phyloP scores from a whole-genome alignment of 37 sponge, comb jelly and placozoan genomes.

The Ephydatia muelleri region DNA sequence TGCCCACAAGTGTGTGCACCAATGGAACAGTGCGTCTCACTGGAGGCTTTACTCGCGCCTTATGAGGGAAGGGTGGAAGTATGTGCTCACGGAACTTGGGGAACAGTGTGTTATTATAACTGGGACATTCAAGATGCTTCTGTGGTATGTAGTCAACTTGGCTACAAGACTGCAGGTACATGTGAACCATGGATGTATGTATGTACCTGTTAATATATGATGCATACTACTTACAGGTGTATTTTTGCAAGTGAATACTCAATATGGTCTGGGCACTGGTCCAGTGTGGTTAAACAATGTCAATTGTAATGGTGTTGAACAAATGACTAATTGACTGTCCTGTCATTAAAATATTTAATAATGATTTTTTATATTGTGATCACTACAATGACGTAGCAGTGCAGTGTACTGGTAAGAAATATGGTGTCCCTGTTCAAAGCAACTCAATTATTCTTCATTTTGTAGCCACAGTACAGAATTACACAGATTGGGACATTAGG shows the following conservation, averaged over 20 bases:
- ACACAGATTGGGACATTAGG: background rate
- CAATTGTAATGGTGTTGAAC: background rate
- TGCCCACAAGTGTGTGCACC: background rate
- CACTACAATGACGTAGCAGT: slow-evolving; percentile 15
- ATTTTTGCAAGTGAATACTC: background rate
- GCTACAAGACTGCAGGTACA: background rate
- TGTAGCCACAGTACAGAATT: background rate
- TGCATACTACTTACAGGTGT: background rate
- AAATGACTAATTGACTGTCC: background rate
- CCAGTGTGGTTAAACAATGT: background rate
- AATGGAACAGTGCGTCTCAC: slow-evolving; percentile 6
- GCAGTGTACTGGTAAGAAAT: background rate
- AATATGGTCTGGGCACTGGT: slow-evolving; percentile 5
- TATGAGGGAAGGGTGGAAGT: slow-evolving; percentile 46
- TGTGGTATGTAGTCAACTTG: slow-evolving; percentile 6
- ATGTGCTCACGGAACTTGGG: slow-evolving; percentile 37
- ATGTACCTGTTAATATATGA: background rate
- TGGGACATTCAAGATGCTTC: slow-evolving; percentile 25
- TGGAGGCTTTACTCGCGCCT: slow-evolving; percentile 2
- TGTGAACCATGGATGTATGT: background rate
- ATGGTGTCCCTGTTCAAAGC: background rate
- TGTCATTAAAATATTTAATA: background rate
- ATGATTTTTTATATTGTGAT: background rate
- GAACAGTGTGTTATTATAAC: slow-evolving; percentile 33
- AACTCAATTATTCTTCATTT: background rate